Evolutionary conservation across 1,140 invertebrate species (phyloP).

Genomic region (Sinonovacula constricta): DNA sequence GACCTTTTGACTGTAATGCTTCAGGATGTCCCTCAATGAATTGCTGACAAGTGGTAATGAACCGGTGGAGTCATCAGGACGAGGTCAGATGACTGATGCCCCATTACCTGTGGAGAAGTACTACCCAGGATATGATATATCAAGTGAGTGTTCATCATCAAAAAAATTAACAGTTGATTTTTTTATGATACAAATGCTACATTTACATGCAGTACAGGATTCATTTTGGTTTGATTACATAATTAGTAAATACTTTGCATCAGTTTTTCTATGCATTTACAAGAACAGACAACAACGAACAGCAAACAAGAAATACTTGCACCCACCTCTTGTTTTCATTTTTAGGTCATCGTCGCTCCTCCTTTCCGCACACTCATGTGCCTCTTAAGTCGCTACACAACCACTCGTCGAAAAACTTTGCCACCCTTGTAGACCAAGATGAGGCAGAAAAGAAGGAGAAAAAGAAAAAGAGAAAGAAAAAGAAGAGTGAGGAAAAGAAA

Average conservation of each 20-base stretch:
- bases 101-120: constrained; percentile 6
- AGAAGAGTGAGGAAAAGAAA: constrained; percentile 79
- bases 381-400: constrained; percentile 69
- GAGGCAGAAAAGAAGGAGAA: constrained; percentile 79
- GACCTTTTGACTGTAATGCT: too few species aligned
- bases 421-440: constrained; percentile 4
- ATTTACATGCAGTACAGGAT: too few species aligned
- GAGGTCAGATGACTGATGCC: not conserved
- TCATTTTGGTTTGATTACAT: too few species aligned
- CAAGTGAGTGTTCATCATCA: constrained; percentile 42
- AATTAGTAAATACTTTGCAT: too few species aligned
- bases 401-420: constrained; percentile 60
- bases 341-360: constrained; percentile 65
- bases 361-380: constrained; percentile 72
- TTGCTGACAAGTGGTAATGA: constrained; percentile 27
- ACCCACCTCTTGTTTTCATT: constrained; percentile 19
- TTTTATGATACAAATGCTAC: too few species aligned
- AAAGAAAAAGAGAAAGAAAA: constrained; percentile 63
- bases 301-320: too few species aligned
- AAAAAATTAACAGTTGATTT: too few species aligned
- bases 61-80: not conserved
- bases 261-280: too few species aligned
- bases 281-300: too few species aligned
- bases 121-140: constrained; percentile 33
- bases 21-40: constrained; percentile 18